These are phyloP conservation scores for Campoplex capitator DNA, from an alignment of 2,888 invertebrate species.

Conservation along the genomic window DNA sequence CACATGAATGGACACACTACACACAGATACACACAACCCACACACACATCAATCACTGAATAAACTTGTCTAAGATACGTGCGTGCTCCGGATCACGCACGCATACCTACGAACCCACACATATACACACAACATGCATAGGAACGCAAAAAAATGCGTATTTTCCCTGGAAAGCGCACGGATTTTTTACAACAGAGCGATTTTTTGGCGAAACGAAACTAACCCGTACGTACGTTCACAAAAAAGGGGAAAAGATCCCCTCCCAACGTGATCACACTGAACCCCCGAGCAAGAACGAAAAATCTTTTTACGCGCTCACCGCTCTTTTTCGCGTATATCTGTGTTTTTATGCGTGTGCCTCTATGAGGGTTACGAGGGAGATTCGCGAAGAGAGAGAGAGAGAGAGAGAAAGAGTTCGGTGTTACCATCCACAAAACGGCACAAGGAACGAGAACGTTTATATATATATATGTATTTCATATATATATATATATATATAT, in stretches of 20 bases:
- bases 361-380: constrained; percentile 27
- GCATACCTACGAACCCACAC: not conserved
- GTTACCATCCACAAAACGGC: constrained; percentile 75
- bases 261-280: constrained; percentile 3
- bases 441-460: constrained; percentile 74
- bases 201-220: constrained; percentile 22
- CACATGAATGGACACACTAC: no score
- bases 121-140: not conserved
- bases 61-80: constrained; percentile 35
- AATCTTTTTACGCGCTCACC: constrained; percentile 50
- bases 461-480: not conserved
- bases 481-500: not conserved
- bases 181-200: constrained; percentile 7
- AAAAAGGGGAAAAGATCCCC: constrained; percentile 29
- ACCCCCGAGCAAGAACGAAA: constrained; percentile 24
- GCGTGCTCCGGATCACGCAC: constrained; percentile 24
- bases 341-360: not conserved
- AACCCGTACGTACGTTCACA: constrained; percentile 40
- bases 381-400: constrained; percentile 42
- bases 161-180: constrained; percentile 13
- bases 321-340: constrained; percentile 27
- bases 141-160: constrained; percentile 11
- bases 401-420: constrained; percentile 52
- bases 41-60: constrained; percentile 13
- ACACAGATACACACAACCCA: no score